These are phyloP conservation scores for Campoletis sonorensis DNA, from an alignment of 1,140 invertebrate genomes.

Conservation along the genomic window DNA sequence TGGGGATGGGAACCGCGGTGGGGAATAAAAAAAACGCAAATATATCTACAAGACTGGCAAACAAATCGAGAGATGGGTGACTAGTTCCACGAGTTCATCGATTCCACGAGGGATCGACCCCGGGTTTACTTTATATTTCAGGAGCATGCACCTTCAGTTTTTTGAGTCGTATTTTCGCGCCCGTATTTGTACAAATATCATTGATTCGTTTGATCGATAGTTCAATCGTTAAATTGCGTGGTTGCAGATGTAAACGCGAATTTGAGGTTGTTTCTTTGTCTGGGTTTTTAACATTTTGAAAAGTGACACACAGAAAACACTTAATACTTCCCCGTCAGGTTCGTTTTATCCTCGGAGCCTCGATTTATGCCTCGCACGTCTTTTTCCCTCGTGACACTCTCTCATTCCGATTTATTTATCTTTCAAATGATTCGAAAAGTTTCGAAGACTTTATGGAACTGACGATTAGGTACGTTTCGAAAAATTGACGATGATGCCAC, in stretches of 20 bases:
- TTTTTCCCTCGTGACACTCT: not conserved
- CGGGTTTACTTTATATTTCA: not conserved
- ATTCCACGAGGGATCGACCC: too few species aligned
- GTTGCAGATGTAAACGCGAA: too few species aligned
- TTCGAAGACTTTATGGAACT: not conserved
- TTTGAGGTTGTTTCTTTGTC: too few species aligned
- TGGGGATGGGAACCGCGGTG: not conserved
- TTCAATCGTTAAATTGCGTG: not conserved
- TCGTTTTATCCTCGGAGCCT: not conserved
- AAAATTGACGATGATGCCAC: slow-evolving; percentile 23
- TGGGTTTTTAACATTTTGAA: too few species aligned
- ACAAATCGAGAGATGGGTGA: not conserved
- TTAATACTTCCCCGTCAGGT: not conserved
- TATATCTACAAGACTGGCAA: not conserved
- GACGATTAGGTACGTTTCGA: not conserved
- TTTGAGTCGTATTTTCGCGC: not conserved
- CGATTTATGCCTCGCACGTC: not conserved
- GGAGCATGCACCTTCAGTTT: not conserved
- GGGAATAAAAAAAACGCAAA: not conserved
- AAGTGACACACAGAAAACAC: not conserved
- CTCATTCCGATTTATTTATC: not conserved
- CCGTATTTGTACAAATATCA: not conserved
- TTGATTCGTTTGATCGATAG: not conserved
- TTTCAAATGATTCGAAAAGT: not conserved
- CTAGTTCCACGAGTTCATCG: not conserved